A percentile compares a stretch with the other conserved stretches of the same genome.
These are phyloP conservation scores for Pogonomyrmex barbatus DNA, from an alignment of 1,140 invertebrate species.

Conservation along the genomic window DNA sequence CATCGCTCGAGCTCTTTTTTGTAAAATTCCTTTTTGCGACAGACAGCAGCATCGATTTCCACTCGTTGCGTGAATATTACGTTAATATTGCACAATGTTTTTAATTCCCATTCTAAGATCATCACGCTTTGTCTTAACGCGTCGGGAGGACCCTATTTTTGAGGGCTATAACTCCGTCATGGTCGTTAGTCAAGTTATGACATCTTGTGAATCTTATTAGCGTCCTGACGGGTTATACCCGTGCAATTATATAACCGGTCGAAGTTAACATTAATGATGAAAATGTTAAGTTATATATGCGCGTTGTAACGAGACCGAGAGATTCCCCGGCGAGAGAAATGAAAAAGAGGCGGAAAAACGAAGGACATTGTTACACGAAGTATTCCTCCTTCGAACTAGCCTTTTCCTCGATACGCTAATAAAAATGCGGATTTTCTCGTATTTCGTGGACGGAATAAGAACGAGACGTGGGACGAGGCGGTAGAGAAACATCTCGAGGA, in stretches of 20 bases:
- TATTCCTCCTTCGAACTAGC: not conserved
- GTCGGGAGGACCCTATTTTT: not conserved
- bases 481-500: not conserved
- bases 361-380: not conserved
- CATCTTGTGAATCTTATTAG: constrained; percentile 22
- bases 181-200: constrained; percentile 37
- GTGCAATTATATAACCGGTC: not conserved
- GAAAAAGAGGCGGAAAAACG: not conserved
- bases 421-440: not conserved
- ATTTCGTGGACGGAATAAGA: not conserved
- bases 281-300: not conserved
- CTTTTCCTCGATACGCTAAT: not conserved
- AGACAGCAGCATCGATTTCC: not conserved
- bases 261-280: not conserved
- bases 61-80: constrained; percentile 21
- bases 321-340: not conserved
- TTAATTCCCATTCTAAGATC: constrained; percentile 30
- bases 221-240: not conserved
- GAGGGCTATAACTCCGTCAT: constrained; percentile 13
- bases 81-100: constrained; percentile 28
- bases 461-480: too few species aligned
- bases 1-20: not conserved
- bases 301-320: not conserved
- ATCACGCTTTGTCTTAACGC: constrained; percentile 15
- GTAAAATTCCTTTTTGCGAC: not conserved